phyloP scores from a whole-genome alignment of 1,140 invertebrate genomes.

The Listronotus bonariensis region DNA sequence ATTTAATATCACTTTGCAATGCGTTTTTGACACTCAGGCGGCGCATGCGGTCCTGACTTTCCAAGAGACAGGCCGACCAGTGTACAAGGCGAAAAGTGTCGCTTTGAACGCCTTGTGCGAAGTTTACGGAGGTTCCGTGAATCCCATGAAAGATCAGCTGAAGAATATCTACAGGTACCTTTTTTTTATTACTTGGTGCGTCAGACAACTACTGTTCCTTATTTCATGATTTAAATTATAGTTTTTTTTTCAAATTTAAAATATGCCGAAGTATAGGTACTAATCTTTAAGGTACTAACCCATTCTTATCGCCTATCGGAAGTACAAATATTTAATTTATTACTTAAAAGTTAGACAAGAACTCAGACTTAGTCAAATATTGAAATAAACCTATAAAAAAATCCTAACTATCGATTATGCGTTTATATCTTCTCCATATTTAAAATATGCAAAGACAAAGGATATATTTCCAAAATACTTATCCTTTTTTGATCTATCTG shows the following conservation, averaged over 20 bases:
- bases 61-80: conserved; percentile 87
- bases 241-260: too few species aligned
- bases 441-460: too few species aligned
- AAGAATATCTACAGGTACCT: conserved; percentile 77
- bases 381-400: too few species aligned
- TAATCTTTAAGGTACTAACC: not conserved
- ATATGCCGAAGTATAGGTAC: not conserved
- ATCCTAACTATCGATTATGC: too few species aligned
- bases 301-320: not conserved
- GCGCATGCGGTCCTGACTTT: conserved; percentile 91
- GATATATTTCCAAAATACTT: too few species aligned
- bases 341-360: too few species aligned
- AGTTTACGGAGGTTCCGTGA: conserved; percentile 80
- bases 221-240: too few species aligned
- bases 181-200: too few species aligned
- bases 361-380: too few species aligned
- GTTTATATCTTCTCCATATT: too few species aligned
- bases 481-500: too few species aligned
- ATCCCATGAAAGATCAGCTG: conserved; percentile 86
- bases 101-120: conserved; percentile 88
- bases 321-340: not conserved
- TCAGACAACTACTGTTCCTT: too few species aligned
- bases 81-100: conserved; percentile 92
- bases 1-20: conserved; percentile 82
- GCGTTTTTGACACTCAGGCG: conserved; percentile 95